Evolutionary conservation across 2,797 vertebrate genomes (phyloP).

Genomic region (Pachyuromys duprasi): DNA sequence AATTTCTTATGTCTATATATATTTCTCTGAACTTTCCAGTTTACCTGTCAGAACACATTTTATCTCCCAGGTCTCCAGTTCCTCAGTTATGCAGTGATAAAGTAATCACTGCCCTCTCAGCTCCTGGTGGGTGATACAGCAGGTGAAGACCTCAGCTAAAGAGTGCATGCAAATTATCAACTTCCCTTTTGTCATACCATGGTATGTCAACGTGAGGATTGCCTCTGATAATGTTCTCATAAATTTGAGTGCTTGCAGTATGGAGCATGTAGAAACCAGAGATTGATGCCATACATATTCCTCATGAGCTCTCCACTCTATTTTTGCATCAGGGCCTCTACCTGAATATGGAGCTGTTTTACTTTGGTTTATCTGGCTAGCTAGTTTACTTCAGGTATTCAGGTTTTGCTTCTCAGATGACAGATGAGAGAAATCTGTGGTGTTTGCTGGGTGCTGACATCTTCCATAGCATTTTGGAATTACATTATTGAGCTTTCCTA

Average conservation of each 20-base stretch:
- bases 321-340: too few relatives aligned
- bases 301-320: not conserved
- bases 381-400: not conserved
- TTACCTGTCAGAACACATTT: not conserved
- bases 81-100: conserved; percentile 3
- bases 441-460: not conserved
- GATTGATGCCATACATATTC: not conserved
- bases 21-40: conserved; percentile 45
- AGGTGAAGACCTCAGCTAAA: not conserved
- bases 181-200: not conserved
- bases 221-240: not conserved
- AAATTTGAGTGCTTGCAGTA: not conserved
- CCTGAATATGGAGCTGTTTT: too few relatives aligned
- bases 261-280: not conserved
- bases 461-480: not conserved
- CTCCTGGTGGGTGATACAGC: not conserved
- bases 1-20: not conserved
- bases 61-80: not conserved
- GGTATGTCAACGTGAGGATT: not conserved
- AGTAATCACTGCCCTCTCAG: not conserved
- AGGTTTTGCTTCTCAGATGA: not conserved
- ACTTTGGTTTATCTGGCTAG: not conserved
- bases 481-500: not conserved
- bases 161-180: conserved; percentile 25
- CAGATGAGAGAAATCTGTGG: not conserved